A percentile compares a stretch with the other conserved stretches of the same genome.
Evolutionary conservation across 1,140 invertebrate genomes (phyloP).

Genomic region (Saccostrea cuccullata): DNA sequence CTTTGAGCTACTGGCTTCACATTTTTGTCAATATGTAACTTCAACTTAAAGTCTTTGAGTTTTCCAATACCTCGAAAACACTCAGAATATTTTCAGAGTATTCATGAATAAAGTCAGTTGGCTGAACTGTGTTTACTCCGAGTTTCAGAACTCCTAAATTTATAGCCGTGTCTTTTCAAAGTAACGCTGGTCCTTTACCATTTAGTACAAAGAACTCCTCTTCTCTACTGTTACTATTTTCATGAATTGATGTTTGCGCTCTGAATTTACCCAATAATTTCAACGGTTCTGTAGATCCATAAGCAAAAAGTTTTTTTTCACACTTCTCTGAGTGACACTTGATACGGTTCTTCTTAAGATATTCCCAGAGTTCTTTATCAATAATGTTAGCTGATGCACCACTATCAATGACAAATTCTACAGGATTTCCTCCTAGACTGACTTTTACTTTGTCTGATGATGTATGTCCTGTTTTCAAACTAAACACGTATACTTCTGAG

Average conservation of each 20-base stretch:
- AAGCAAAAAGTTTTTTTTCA: not conserved
- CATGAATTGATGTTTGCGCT: too few relatives aligned
- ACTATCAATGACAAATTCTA: conserved; percentile 51
- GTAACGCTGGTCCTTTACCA: conserved; percentile 18
- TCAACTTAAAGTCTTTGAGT: too few relatives aligned
- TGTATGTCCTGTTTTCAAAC: not conserved
- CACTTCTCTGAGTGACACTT: not conserved
- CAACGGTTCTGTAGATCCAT: not conserved
- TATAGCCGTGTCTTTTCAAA: not conserved
- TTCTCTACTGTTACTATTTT: too few relatives aligned
- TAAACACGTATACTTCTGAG: conserved; percentile 16
- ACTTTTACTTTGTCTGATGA: conserved; percentile 13
- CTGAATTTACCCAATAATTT: not conserved
- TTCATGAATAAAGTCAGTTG: too few relatives aligned
- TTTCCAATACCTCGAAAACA: too few relatives aligned
- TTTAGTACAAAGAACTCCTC: too few relatives aligned
- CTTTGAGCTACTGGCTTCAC: too few relatives aligned
- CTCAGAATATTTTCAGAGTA: too few relatives aligned
- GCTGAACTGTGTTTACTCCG: too few relatives aligned
- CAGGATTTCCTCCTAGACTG: conserved; percentile 38
- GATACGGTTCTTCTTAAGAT: conserved; percentile 21
- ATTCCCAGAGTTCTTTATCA: conserved; percentile 46
- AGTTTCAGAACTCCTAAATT: not conserved
- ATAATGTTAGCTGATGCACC: conserved; percentile 53
- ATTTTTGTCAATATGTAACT: too few relatives aligned